phyloP scores from a whole-genome alignment of 1,140 invertebrate genomes.

The Pseudomyrmex dendroicus region DNA sequence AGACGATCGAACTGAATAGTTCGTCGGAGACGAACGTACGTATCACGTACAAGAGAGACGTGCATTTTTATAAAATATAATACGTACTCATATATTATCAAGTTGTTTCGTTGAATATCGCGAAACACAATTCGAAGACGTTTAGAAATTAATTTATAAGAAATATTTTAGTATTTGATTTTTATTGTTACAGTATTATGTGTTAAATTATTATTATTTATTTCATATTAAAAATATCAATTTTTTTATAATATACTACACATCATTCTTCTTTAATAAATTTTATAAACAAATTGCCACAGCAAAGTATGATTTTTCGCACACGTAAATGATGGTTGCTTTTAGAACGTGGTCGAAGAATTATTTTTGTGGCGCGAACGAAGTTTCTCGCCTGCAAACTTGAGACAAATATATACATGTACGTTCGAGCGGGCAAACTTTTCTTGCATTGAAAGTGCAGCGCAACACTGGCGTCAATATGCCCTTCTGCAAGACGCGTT shows the following conservation, averaged over 20 bases:
- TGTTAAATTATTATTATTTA: no score
- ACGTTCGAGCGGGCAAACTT: slow-evolving; percentile 1
- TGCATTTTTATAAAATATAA: neutral
- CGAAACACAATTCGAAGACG: neutral
- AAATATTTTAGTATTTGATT: no score
- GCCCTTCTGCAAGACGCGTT: slow-evolving; percentile 1
- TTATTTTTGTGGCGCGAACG: slow-evolving; percentile 6
- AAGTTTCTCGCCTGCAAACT: slow-evolving; percentile 21
- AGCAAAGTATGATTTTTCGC: neutral
- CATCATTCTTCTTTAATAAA: neutral
- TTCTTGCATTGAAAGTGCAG: slow-evolving; percentile 40
- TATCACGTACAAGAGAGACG: neutral
- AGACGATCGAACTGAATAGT: neutral
- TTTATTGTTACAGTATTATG: no score
- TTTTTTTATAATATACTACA: no score
- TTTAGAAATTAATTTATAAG: neutral
- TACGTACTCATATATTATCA: slow-evolving; percentile 4
- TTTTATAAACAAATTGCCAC: neutral
- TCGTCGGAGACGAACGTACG: no score
- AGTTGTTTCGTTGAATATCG: slow-evolving; percentile 20
- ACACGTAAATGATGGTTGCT: no score
- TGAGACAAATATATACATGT: neutral
- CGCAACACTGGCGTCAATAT: slow-evolving; percentile 27
- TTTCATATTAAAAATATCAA: no score
- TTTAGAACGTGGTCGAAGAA: neutral